Percentiles rank a stretch among this genome's conserved stretches.
Conservation (phyloP, 2,113 vertebrate genomes). For the Ondatra zibethicus region DNA sequence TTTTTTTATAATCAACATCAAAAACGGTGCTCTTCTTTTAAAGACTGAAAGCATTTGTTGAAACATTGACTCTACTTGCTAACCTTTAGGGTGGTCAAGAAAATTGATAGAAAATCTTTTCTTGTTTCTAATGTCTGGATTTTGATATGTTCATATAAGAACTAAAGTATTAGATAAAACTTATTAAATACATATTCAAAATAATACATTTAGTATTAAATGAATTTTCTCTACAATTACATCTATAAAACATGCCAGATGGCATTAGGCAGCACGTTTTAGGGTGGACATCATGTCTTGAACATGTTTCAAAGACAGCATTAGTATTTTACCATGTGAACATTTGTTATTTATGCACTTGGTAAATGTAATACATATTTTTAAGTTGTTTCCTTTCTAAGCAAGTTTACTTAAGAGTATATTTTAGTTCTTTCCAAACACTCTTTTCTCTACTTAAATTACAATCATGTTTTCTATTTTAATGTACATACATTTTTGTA, state of each 20-base stretch:
- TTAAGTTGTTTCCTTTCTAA: neutral
- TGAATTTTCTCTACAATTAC: neutral
- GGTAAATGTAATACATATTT: neutral
- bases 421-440: neutral
- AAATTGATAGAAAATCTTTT: neutral
- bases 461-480: neutral
- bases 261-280: neutral
- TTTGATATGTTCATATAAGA: neutral
- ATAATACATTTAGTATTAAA: neutral
- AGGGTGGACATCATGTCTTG: neutral
- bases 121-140: neutral
- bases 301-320: neutral
- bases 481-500: neutral
- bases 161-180: neutral
- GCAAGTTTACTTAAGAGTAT: neutral
- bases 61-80: neutral
- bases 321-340: neutral
- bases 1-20: neutral
- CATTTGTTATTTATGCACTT: neutral
- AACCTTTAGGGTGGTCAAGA: neutral
- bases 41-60: neutral
- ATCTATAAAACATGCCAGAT: neutral
- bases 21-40: neutral
- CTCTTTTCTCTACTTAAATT: slow-evolving; percentile 21
- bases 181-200: neutral